Evolutionary conservation across 2,797 vertebrate genomes (phyloP).

Genomic region (Lepus townsendii): DNA sequence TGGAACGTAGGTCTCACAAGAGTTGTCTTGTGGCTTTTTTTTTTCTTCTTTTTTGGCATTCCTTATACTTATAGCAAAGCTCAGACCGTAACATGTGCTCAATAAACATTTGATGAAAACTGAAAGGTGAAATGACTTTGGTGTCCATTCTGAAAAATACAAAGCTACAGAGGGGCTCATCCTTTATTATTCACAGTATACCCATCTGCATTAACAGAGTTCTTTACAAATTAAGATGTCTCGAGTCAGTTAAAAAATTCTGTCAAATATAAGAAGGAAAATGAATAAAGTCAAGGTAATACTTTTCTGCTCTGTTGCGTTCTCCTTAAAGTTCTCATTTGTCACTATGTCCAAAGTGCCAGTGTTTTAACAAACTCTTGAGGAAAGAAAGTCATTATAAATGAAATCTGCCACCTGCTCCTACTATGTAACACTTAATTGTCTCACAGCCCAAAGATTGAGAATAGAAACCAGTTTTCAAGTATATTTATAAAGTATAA

Average conservation of each 20-base stretch:
- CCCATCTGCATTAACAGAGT: not conserved
- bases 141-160: not conserved
- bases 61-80: not conserved
- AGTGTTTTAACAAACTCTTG: constrained; percentile 25
- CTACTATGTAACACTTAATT: constrained; percentile 70
- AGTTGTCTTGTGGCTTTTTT: not conserved
- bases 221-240: constrained; percentile 1
- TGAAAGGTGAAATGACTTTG: not conserved
- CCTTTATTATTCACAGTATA: not conserved
- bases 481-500: constrained; percentile 75
- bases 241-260: not conserved
- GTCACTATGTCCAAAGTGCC: not conserved
- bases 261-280: not conserved
- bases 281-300: constrained; percentile 30
- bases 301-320: not conserved
- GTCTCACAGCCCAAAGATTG: constrained; percentile 63
- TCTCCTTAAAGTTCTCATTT: constrained; percentile 60
- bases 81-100: not conserved
- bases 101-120: not conserved
- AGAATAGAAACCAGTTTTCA: constrained; percentile 67
- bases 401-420: constrained; percentile 62
- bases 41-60: not conserved
- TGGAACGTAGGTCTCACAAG: not conserved
- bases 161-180: not conserved
- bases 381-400: constrained; percentile 56